Evolutionary conservation across 2,888 invertebrate genomes (phyloP).

Genomic region (Mactromeris polynyma): DNA sequence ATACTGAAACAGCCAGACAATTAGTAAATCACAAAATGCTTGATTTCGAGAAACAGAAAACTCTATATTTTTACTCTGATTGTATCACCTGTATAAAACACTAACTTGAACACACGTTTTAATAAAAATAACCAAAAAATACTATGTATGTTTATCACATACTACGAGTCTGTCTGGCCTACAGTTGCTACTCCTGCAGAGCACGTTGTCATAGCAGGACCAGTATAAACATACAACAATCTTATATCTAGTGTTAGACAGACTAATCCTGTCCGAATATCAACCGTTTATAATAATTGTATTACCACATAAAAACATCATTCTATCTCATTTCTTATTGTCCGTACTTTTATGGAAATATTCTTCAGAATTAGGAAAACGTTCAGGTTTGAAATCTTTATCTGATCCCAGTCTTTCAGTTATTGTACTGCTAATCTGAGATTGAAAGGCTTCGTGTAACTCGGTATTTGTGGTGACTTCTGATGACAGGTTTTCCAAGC

Average conservation of each 20-base stretch:
- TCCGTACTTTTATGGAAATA: slow-evolving; percentile 78
- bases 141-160: background rate
- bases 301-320: background rate
- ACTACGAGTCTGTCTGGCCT: background rate
- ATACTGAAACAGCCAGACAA: no score
- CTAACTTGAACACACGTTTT: background rate
- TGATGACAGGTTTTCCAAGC: slow-evolving; percentile 88
- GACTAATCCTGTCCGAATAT: background rate
- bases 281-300: background rate
- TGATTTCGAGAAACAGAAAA: no score
- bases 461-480: slow-evolving; percentile 88
- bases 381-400: slow-evolving; percentile 85
- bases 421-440: slow-evolving; percentile 88
- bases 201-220: background rate
- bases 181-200: background rate
- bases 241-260: background rate
- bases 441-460: slow-evolving; percentile 89
- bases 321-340: slow-evolving; percentile 58
- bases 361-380: slow-evolving; percentile 85
- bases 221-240: background rate
- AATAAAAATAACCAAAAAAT: background rate
- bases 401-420: slow-evolving; percentile 88
- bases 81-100: background rate
- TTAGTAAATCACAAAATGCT: no score
- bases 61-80: no score